These are phyloP conservation scores for Drosophila neutralis DNA, from an alignment of 2,888 invertebrate genomes.

Conservation along the genomic window DNA sequence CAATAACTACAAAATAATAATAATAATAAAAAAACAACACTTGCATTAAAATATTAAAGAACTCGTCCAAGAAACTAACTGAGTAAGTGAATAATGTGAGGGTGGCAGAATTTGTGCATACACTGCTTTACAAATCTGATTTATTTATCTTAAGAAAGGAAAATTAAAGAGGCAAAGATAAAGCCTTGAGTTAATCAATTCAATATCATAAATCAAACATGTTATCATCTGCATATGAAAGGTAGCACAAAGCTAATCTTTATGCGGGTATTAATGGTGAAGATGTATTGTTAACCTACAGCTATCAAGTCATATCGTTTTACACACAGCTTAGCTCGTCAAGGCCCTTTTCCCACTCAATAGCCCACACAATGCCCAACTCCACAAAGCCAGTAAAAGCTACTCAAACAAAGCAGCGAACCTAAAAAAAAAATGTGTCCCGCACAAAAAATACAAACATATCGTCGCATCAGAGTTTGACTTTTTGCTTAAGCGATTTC, in stretches of 20 bases:
- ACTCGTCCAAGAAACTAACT: not conserved
- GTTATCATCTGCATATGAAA: conserved; percentile 42
- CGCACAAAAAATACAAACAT: conserved; percentile 23
- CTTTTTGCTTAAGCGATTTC: conserved; percentile 58
- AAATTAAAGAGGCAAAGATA: not conserved
- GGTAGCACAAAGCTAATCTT: conserved; percentile 41
- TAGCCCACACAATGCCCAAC: conserved; percentile 2
- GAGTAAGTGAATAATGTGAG: not conserved
- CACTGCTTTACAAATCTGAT: not conserved
- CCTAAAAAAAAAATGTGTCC: conserved; percentile 11
- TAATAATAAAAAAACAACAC: not conserved
- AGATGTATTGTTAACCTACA: conserved; percentile 17
- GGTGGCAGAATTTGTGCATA: not conserved
- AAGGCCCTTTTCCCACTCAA: conserved; percentile 39
- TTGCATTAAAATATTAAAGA: not conserved
- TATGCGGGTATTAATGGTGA: conserved; percentile 31
- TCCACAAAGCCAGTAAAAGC: conserved; percentile 8
- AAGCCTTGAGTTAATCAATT: conserved; percentile 16
- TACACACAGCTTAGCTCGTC: conserved; percentile 26
- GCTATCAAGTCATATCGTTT: conserved; percentile 35
- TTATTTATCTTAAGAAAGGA: not conserved
- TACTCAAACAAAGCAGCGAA: conserved; percentile 15
- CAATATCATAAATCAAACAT: conserved; percentile 25
- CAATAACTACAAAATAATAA: not conserved
- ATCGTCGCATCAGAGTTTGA: conserved; percentile 39